Percentiles rank a stretch among this genome's conserved stretches.
These are phyloP conservation scores for Chondrilla cf. caribensis DNA, from an alignment of 37 sponge, comb jelly and placozoan genomes.

Conservation along the genomic window DNA sequence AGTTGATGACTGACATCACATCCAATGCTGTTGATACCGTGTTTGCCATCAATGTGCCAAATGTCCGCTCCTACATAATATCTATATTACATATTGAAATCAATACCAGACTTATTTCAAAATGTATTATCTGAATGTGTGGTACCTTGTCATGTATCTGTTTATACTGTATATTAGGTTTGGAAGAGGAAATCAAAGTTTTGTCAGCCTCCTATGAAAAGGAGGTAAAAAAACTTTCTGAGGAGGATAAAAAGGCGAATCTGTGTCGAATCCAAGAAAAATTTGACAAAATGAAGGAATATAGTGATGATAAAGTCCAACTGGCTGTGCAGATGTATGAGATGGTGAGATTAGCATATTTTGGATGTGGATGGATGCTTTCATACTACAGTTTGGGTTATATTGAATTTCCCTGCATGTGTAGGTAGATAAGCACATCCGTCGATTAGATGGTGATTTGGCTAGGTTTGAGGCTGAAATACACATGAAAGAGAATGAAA, in stretches of 20 bases:
- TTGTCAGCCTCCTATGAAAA: constrained; percentile 28
- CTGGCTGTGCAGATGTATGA: constrained; percentile 95
- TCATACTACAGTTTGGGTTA: no score
- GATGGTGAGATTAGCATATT: constrained; percentile 45
- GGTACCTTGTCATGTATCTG: no score
- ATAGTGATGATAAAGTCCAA: constrained; percentile 92
- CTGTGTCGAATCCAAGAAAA: constrained; percentile 65
- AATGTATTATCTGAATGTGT: not conserved
- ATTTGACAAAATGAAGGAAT: constrained; percentile 75
- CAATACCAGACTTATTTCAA: not conserved
- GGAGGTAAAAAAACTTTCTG: constrained; percentile 18
- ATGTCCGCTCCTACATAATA: not conserved
- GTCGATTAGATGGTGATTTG: constrained; percentile 86
- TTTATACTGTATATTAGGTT: constrained; percentile 31
- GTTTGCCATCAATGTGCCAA: no score
- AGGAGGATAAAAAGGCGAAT: constrained; percentile 35
- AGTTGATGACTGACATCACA: no score
- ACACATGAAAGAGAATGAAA: constrained; percentile 63
- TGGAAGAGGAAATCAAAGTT: constrained; percentile 49
- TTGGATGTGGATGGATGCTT: not conserved
- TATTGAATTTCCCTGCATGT: no score
- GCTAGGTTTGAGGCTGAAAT: constrained; percentile 75
- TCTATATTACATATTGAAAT: not conserved
- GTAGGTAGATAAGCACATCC: constrained; percentile 92
- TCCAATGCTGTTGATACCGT: no score